These are phyloP conservation scores for Dendrocopos noguchii DNA, from an alignment of 2,113 vertebrate species.

Conservation along the genomic window DNA sequence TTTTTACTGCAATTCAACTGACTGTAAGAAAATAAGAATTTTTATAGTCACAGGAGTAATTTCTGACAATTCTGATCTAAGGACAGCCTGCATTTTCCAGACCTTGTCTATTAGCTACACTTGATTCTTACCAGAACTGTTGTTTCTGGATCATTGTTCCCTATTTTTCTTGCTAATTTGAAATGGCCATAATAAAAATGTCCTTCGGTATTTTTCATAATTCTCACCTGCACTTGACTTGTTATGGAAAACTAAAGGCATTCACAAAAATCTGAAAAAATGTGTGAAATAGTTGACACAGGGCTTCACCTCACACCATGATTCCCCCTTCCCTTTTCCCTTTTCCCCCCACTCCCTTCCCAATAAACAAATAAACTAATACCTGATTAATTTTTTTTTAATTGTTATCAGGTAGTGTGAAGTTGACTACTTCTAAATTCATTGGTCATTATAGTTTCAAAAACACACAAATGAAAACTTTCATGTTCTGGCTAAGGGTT, in stretches of 20 bases:
- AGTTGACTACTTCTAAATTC: not conserved
- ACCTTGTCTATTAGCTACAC: not conserved
- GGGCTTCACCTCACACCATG: no score
- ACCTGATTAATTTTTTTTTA: not conserved
- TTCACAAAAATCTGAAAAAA: not conserved
- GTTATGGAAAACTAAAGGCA: not conserved
- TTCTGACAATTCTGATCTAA: not conserved
- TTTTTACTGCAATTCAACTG: not conserved
- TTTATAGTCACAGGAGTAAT: not conserved
- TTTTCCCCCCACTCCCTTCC: no score
- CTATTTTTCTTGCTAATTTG: not conserved
- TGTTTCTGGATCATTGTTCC: not conserved
- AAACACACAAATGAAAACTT: not conserved
- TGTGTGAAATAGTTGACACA: not conserved
- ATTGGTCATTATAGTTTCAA: not conserved
- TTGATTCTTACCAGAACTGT: accelerated
- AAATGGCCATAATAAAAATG: not conserved
- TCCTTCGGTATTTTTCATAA: not conserved
- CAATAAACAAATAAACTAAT: no score
- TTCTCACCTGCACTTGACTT: not conserved
- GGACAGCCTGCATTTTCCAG: not conserved
- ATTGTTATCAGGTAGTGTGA: not conserved
- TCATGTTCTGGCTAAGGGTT: not conserved
- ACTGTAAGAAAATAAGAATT: not conserved
- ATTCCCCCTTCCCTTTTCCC: no score